These are phyloP conservation scores for Cetoscarus ocellatus DNA, from an alignment of 2,797 vertebrate species.

Conservation along the genomic window DNA sequence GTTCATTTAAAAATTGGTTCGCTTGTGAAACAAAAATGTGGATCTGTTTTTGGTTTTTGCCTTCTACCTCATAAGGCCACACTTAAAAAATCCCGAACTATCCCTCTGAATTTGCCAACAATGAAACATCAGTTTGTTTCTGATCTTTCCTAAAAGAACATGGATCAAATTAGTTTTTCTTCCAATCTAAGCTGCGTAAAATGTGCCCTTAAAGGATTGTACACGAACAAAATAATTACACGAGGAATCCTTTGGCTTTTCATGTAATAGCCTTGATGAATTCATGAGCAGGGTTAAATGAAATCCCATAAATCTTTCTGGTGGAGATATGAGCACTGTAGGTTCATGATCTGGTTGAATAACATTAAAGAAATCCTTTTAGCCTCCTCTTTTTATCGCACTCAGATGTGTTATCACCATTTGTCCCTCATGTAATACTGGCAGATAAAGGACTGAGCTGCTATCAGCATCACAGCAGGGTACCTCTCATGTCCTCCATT, in stretches of 20 bases:
- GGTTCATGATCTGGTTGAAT: conserved; percentile 10
- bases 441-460: conserved; percentile 51
- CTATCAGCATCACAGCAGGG: conserved; percentile 52
- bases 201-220: conserved; percentile 32
- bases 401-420: conserved; percentile 25
- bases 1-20: no score
- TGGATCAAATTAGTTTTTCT: not conserved
- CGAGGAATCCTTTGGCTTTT: conserved; percentile 9
- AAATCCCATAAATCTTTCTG: conserved; percentile 30
- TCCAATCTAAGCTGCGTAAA: not conserved
- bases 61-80: no score
- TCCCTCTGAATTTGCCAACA: no score
- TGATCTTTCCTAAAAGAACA: not conserved
- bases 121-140: conserved; percentile 23
- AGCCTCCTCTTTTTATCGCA: not conserved
- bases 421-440: conserved; percentile 40
- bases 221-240: conserved; percentile 35
- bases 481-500: conserved; percentile 56
- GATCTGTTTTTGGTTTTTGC: no score
- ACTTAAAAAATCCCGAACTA: no score
- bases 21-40: no score
- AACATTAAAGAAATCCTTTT: not conserved
- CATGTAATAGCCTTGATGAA: conserved; percentile 37
- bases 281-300: conserved; percentile 34
- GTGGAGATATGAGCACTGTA: not conserved